Conservation (phyloP, 2,797 vertebrate genomes). For the Anomalospiza imberbis region DNA sequence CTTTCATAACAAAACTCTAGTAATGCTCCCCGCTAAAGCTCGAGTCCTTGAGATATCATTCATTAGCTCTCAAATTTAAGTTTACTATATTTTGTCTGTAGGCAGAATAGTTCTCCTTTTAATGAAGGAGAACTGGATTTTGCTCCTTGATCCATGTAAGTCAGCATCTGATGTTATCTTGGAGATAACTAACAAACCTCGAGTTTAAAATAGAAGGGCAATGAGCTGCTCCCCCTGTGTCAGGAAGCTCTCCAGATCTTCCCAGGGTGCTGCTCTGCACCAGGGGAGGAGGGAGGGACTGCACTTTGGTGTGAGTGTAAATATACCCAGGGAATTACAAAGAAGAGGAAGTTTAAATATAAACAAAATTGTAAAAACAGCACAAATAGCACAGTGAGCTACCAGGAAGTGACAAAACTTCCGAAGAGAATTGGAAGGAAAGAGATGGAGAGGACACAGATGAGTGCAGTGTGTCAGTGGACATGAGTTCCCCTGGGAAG, state of each 20-base stretch:
- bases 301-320: slow-evolving; percentile 12
- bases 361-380: slow-evolving; percentile 1
- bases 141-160: slow-evolving; percentile 40
- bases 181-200: slow-evolving; percentile 3
- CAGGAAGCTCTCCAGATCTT: slow-evolving; percentile 28
- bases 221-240: background rate
- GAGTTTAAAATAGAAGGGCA: slow-evolving; percentile 15
- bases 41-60: background rate
- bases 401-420: slow-evolving; percentile 26
- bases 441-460: background rate
- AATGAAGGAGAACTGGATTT: slow-evolving; percentile 43
- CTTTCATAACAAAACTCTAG: background rate
- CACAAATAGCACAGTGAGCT: background rate
- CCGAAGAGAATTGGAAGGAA: background rate
- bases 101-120: slow-evolving; percentile 17
- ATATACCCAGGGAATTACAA: slow-evolving; percentile 18
- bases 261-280: background rate
- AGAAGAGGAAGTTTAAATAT: slow-evolving; percentile 46
- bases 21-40: background rate
- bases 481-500: background rate
- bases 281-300: background rate
- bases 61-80: slow-evolving; percentile 26
- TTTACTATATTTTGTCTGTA: background rate
- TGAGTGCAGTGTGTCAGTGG: background rate
- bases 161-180: slow-evolving; percentile 13